These are phyloP conservation scores for Caenorhabditis panamensis DNA, from an alignment of 2,888 invertebrate species.

Conservation along the genomic window DNA sequence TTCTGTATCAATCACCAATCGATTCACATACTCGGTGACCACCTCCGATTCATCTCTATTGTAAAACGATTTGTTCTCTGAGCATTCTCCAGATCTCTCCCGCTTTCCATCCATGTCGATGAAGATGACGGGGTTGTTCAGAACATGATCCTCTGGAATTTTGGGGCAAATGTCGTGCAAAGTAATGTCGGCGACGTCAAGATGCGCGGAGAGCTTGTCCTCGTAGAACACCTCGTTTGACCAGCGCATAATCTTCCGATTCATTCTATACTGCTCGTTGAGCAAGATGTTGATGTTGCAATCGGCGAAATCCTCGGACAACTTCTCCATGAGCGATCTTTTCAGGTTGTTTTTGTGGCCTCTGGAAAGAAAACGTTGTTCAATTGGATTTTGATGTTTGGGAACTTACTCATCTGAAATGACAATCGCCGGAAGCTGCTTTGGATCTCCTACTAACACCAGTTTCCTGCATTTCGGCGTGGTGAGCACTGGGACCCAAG, in stretches of 20 bases:
- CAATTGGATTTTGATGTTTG: background rate
- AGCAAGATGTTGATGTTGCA: slow-evolving; percentile 69
- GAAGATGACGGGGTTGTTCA: slow-evolving; percentile 49
- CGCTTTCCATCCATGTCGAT: slow-evolving; percentile 41
- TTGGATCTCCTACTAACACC: slow-evolving; percentile 77
- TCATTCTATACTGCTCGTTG: slow-evolving; percentile 76
- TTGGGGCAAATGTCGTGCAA: slow-evolving; percentile 36
- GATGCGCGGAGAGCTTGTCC: slow-evolving; percentile 63
- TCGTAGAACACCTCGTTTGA: slow-evolving; percentile 76
- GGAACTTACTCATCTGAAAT: slow-evolving; percentile 40
- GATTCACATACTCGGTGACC: slow-evolving; percentile 46
- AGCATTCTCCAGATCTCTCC: slow-evolving; percentile 30
- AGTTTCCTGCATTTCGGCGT: slow-evolving; percentile 63
- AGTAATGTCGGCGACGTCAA: slow-evolving; percentile 57
- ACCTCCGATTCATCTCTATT: slow-evolving; percentile 51
- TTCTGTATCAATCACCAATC: slow-evolving; percentile 40
- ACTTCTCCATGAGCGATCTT: slow-evolving; percentile 65
- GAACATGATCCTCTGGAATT: slow-evolving; percentile 2
- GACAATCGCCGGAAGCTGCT: slow-evolving; percentile 73
- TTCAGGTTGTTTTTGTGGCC: slow-evolving; percentile 33
- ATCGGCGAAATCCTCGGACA: slow-evolving; percentile 60
- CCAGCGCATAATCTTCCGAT: slow-evolving; percentile 76
- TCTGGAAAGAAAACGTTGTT: slow-evolving; percentile 16
- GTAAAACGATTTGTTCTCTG: slow-evolving; percentile 8
- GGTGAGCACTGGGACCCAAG: slow-evolving; percentile 66